These are phyloP conservation scores for Atherinosoma microstoma DNA, from an alignment of 2,797 vertebrate genomes.

Conservation along the genomic window DNA sequence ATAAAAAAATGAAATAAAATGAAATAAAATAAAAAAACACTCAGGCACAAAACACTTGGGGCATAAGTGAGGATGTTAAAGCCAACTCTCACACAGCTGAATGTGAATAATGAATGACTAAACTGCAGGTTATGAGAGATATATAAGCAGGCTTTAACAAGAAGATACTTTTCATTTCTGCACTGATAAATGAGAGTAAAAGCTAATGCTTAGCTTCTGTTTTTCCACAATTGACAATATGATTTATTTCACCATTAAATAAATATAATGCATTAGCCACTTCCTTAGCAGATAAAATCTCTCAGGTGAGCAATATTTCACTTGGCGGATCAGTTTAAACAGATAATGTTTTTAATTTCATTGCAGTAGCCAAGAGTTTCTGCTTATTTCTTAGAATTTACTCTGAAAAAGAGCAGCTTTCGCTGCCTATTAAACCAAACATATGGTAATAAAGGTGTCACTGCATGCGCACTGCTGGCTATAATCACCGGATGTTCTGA, in stretches of 20 bases:
- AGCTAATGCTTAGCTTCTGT: conserved; percentile 32
- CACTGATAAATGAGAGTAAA: conserved; percentile 28
- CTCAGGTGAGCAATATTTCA: conserved; percentile 30
- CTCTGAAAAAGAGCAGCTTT: conserved; percentile 11
- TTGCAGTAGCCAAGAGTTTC: conserved; percentile 24
- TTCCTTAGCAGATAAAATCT: conserved; percentile 32
- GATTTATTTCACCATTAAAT: conserved; percentile 32
- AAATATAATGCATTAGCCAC: conserved; percentile 34
- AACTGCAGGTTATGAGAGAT: conserved; percentile 30
- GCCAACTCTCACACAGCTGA: conserved; percentile 17
- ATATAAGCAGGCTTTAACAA: conserved; percentile 36
- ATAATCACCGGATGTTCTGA: conserved; percentile 16
- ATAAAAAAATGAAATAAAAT: too few relatives aligned
- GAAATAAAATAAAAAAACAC: not conserved
- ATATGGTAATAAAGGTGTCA: conserved; percentile 16
- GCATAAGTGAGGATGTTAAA: conserved; percentile 19
- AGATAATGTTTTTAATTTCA: conserved; percentile 24
- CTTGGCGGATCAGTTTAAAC: conserved; percentile 23
- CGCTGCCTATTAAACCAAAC: conserved; percentile 25
- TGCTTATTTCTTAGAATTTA: conserved; percentile 13
- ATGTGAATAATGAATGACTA: conserved; percentile 32
- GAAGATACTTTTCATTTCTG: conserved; percentile 17
- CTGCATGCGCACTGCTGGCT: conserved; percentile 13
- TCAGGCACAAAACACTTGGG: too few relatives aligned
- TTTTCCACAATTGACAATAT: conserved; percentile 6